Evolutionary conservation across 2,113 vertebrate species (phyloP), one percentile per base, ranked within the genome.

Genomic region (Galemys pyrenaicus): DNA sequence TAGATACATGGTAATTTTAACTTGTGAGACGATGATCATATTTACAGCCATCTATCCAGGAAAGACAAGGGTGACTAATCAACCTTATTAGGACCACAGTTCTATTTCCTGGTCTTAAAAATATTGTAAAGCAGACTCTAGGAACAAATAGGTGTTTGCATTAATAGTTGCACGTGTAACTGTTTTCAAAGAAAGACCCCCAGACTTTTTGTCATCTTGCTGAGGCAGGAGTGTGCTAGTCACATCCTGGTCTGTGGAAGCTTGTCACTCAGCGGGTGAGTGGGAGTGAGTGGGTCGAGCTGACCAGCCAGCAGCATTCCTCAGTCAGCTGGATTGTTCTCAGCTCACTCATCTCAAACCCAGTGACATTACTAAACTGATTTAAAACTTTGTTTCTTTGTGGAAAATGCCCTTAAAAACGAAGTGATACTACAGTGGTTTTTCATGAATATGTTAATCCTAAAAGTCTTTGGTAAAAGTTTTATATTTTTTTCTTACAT

Each of bases 391-490:
- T n/a, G 80, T 77, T 91, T 92, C 65, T 92, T 75, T 83, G 58
- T 96, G 86, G 22, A 89, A 92, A 94, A 80, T 51, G 30, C n/a
- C 35, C 28, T 39, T 26, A 77, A 73, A 35, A 91, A 95, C 73
- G 95, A 91, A 95, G 87, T 10, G 37, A 51, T 39, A 41, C 19
- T 41, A 39, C 3, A 60, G 35, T 60, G 78, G 32, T 71, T 91
- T 71, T 91, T 96, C 86, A 62, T 86, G 41, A 94, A 94, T 92
- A 89, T 92, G 74, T 73, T 89, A 91, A 96, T 93, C 80, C 20
- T 46, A 81, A 91, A 89, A 37, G 35, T 54, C 68, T 60, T 74
- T 10, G 17, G 70, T 74, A 64, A 94, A 75, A 70, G 20, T 17
- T 85, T 35, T 37, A 65, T 78, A n/a, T 74, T 22, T 81, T 80